These are phyloP conservation scores for Drosophila subsilvestris DNA, from an alignment of 2,888 invertebrate genomes.

Conservation along the genomic window DNA sequence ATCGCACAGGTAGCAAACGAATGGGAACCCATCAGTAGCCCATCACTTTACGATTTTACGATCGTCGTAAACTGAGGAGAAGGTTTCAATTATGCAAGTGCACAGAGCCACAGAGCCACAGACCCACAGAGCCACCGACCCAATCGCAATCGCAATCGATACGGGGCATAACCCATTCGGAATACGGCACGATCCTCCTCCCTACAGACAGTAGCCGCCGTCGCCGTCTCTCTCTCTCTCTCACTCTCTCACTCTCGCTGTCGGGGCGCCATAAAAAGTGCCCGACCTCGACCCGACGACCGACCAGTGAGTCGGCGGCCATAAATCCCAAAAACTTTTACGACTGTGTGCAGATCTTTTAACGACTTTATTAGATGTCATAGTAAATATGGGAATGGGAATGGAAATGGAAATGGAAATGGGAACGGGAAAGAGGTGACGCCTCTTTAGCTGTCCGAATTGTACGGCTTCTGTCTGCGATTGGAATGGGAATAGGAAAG, in stretches of 20 bases:
- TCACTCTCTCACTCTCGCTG: too few species aligned
- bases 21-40: slow-evolving; percentile 27
- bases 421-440: slow-evolving; percentile 5
- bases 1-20: slow-evolving; percentile 47
- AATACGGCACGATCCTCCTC: slow-evolving; percentile 7
- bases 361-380: slow-evolving; percentile 63
- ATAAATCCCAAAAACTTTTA: slow-evolving; percentile 59
- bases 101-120: neutral
- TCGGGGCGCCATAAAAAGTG: slow-evolving; percentile 49
- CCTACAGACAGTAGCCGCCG: slow-evolving; percentile 51
- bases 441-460: neutral
- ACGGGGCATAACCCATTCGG: slow-evolving; percentile 2
- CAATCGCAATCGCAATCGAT: slow-evolving; percentile 14
- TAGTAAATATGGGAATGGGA: slow-evolving; percentile 31
- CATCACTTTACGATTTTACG: slow-evolving; percentile 69
- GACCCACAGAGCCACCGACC: neutral
- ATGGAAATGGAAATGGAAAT: neutral
- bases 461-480: slow-evolving; percentile 1
- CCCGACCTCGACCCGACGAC: neutral
- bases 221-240: neutral
- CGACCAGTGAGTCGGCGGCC: slow-evolving; percentile 7
- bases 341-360: slow-evolving; percentile 41
- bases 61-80: slow-evolving; percentile 56
- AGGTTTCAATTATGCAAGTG: slow-evolving; percentile 65
- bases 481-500: neutral